phyloP scores from a whole-genome alignment of 35 echinoderm and acorn worm species.

The Stichopus chloronotus region DNA sequence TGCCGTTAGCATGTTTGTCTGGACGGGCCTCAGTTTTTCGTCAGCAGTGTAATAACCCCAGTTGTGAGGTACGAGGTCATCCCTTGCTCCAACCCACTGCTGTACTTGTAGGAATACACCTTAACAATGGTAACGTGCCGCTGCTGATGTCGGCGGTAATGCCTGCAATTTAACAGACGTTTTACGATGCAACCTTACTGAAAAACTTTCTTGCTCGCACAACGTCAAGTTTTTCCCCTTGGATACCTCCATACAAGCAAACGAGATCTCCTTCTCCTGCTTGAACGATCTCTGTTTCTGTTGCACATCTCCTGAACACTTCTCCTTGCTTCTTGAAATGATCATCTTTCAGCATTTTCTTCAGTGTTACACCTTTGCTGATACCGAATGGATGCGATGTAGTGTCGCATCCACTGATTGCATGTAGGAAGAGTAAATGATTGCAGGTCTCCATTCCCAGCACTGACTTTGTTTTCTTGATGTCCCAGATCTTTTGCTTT shows the following conservation, averaged over 20 bases:
- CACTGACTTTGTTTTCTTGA: neutral
- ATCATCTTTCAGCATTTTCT: neutral
- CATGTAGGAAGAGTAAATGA: conserved; percentile 47
- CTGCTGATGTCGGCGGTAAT: neutral
- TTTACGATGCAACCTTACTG: neutral
- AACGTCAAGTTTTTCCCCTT: neutral
- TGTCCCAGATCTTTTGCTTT: neutral
- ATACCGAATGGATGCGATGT: conserved; percentile 41
- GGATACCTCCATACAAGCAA: neutral
- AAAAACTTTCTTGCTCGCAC: neutral
- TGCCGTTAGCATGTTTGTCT: neutral
- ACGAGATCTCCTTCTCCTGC: neutral
- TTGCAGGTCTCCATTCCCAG: neutral
- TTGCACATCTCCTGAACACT: neutral
- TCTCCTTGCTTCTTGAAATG: neutral
- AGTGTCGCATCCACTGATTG: conserved; percentile 55
- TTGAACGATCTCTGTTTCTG: neutral
- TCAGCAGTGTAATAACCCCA: too few species aligned
- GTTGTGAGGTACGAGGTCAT: conserved; percentile 6
- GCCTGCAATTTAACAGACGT: neutral
- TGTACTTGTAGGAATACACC: neutral
- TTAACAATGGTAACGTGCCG: neutral
- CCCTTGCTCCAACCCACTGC: neutral
- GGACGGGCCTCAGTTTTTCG: neutral
- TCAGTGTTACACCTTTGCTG: neutral